A percentile compares a stretch with the other conserved stretches of the same genome.
Evolutionary conservation across 2,888 invertebrate species (phyloP).

Genomic region (Noctua comes): DNA sequence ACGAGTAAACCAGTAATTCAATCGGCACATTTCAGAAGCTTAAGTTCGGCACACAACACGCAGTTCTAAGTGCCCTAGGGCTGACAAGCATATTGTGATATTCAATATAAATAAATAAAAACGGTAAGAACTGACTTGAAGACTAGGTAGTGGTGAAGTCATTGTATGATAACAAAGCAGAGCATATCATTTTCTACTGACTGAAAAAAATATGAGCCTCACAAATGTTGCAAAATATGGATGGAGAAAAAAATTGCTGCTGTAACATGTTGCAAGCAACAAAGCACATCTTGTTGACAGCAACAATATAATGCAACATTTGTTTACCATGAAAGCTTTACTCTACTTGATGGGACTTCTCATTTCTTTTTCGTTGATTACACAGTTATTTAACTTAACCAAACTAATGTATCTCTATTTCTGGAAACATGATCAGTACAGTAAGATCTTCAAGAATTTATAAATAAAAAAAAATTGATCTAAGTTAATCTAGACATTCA

Average conservation of each 20-base stretch:
- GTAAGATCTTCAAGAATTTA: neutral
- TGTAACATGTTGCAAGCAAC: neutral
- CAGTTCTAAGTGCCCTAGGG: neutral
- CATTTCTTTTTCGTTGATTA: neutral
- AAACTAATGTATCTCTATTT: neutral
- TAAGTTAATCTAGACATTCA: constrained; percentile 10
- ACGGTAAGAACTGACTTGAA: neutral
- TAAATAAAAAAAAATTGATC: neutral
- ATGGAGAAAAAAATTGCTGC: neutral
- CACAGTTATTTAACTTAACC: neutral
- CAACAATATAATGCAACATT: neutral
- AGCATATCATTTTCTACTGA: neutral
- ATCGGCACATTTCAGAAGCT: neutral
- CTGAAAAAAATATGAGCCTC: too few species aligned
- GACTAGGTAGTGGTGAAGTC: neutral
- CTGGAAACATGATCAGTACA: neutral
- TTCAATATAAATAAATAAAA: constrained; percentile 6
- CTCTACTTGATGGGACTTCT: neutral
- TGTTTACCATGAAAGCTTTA: neutral
- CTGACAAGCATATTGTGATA: neutral
- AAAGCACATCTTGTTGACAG: neutral
- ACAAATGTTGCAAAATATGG: neutral
- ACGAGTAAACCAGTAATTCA: neutral
- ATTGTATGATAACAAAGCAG: neutral
- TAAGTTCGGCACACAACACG: neutral